Evolutionary conservation across 2,888 invertebrate genomes (phyloP), one percentile per base, ranked within the genome.

Genomic region (Drosophila percnosoma): DNA sequence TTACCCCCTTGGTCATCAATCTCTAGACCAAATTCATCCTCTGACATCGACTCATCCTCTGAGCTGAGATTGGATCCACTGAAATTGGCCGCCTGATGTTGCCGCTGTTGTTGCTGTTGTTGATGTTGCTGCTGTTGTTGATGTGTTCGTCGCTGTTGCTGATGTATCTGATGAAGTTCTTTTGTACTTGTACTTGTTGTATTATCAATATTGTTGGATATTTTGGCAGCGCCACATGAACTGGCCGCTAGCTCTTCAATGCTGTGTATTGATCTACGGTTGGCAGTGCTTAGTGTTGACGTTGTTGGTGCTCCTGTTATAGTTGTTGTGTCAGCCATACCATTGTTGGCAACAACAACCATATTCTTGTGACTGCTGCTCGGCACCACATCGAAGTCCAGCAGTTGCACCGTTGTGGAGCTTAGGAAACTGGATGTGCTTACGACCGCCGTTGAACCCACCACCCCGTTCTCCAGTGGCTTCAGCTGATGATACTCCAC

Each of bases 21-120:
- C 72, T 92, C 92, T 66, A 92, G 65, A 13, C 92, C 92, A 52
- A 89, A 83, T 73, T 92, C 92, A 73, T 90, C 92, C 36, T 90
- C 91, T 3, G 91, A 89, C 61, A 86, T 72, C 21, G 92, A 91
- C 49, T 91, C 90, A 68, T 91, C 91, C 6, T 92, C 92, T 5
- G 90, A 89, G 67, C 91, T 91, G n/a, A 88, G 68, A 77, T 87
- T 83, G 24, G 88, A 84, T 18, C 85, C 81, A 54, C 83, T 87
- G 18, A 82, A 71, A 54, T 79, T 78, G 57, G 72, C 82, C 27
- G 73, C 58, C 10, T 78, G 72, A 21, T 80, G 73, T 8, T 75
- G 74, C 8, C 67, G 72, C 15, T 76, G 73, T 45, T 82, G 78
- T 29, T 75, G 73, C 13, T 75, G 78, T 57, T 83, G 76, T 40